Evolutionary conservation across 2,113 vertebrate species (phyloP).

Genomic region (Festucalex cinctus): DNA sequence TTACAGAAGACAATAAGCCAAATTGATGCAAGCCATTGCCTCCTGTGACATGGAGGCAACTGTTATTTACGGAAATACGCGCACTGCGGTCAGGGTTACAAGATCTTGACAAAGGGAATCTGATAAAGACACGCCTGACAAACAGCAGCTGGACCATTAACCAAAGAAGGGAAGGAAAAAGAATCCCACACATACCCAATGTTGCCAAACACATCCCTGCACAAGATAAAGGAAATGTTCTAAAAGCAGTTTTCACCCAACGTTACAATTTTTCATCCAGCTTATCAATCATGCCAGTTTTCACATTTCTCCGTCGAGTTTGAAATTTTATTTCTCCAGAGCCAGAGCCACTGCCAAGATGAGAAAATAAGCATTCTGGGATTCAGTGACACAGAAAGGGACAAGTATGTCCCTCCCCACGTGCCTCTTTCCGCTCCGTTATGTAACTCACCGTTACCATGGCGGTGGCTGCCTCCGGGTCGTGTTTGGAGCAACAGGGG

Average conservation of each 20-base stretch:
- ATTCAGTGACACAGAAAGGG: conserved; percentile 56
- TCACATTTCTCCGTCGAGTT: conserved; percentile 13
- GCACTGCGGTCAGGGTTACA: conserved; percentile 19
- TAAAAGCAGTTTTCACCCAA: background rate
- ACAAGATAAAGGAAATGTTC: background rate
- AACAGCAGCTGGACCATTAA: conserved; percentile 11
- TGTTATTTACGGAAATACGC: conserved; percentile 63
- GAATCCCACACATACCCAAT: conserved; percentile 2
- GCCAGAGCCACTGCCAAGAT: conserved; percentile 26
- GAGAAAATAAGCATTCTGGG: conserved; percentile 61
- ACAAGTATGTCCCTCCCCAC: conserved; percentile 33
- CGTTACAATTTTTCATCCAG: background rate
- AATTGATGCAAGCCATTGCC: conserved; percentile 15
- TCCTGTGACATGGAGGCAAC: conserved; percentile 54
- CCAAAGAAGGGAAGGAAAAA: background rate
- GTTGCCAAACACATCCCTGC: conserved; percentile 4
- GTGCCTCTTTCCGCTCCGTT: conserved; percentile 46
- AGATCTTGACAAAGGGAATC: conserved; percentile 59
- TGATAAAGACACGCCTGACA: conserved; percentile 32
- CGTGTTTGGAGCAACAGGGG: conserved; percentile 86
- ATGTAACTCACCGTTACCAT: conserved; percentile 82
- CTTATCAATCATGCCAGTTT: conserved; percentile 11
- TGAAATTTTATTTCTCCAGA: conserved; percentile 36
- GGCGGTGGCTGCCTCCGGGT: conserved; percentile 75
- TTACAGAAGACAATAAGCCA: conserved; percentile 41